Conservation (phyloP, 2,888 invertebrate species). For the Schrankia costaestrigalis region DNA sequence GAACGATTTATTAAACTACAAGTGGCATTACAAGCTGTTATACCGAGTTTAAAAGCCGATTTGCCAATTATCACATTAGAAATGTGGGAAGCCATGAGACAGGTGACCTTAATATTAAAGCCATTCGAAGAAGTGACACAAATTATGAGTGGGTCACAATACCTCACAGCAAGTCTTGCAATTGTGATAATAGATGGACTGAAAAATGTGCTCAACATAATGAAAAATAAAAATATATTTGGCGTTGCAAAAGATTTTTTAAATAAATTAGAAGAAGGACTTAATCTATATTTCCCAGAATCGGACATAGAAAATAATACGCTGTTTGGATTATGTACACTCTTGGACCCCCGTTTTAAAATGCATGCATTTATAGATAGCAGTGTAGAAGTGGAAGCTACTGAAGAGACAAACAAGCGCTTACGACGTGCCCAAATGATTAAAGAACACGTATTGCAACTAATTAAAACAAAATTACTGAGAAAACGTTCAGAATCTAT, state of each 20-base stretch:
- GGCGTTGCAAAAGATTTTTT: neutral
- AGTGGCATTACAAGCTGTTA: conserved; percentile 8
- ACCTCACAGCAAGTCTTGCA: conserved; percentile 1
- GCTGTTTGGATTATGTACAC: neutral
- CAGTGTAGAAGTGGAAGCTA: neutral
- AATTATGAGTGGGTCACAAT: conserved; percentile 6
- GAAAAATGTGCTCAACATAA: conserved; percentile 10
- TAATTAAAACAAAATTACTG: no score
- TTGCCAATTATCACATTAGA: conserved; percentile 12
- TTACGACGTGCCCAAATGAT: neutral
- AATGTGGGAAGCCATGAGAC: conserved; percentile 12
- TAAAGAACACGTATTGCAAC: neutral
- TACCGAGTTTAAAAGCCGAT: conserved; percentile 5
- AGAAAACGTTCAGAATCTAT: no score
- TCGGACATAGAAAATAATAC: neutral
- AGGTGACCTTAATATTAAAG: conserved; percentile 13
- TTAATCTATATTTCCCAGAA: neutral
- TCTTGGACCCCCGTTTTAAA: neutral
- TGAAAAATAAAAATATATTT: conserved; percentile 2
- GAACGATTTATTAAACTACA: conserved; percentile 13
- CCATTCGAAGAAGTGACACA: conserved; percentile 16
- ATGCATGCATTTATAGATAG: neutral
- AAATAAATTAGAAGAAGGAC: neutral
- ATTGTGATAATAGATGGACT: conserved; percentile 14
- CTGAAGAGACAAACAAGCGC: neutral